Evolutionary conservation across 2,888 invertebrate genomes (phyloP).

Genomic region (Oxytorus armatus): DNA sequence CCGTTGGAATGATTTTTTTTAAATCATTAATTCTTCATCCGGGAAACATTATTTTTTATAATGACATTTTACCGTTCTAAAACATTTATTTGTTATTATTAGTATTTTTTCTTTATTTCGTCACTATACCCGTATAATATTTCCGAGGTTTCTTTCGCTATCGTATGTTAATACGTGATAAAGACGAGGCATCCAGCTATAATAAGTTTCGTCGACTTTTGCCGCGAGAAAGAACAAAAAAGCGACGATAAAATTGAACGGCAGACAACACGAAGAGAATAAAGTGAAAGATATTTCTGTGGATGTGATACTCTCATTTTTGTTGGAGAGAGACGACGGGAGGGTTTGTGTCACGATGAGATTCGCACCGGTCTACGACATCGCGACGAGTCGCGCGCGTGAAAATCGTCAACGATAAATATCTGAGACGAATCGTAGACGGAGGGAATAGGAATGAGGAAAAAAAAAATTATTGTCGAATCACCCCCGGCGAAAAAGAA

Average conservation of each 20-base stretch:
- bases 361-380: constrained; percentile 59
- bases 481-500: constrained; percentile 23
- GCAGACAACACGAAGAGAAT: constrained; percentile 28
- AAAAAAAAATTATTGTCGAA: constrained; percentile 14
- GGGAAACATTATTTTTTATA: too few relatives aligned
- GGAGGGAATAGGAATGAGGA: neutral
- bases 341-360: constrained; percentile 45
- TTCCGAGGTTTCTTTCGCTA: neutral
- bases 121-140: too few relatives aligned
- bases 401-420: constrained; percentile 64
- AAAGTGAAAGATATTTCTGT: constrained; percentile 27
- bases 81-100: too few relatives aligned
- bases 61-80: too few relatives aligned
- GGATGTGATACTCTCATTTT: constrained; percentile 17
- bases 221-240: constrained; percentile 12
- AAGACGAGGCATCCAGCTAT: neutral
- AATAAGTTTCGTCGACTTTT: constrained; percentile 32
- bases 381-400: constrained; percentile 54
- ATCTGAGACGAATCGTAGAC: constrained; percentile 45
- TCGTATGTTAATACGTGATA: neutral
- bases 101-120: too few relatives aligned
- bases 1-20: too few relatives aligned
- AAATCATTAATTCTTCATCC: too few relatives aligned
- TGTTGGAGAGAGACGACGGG: constrained; percentile 14
- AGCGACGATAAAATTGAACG: constrained; percentile 10